A percentile compares a stretch with the other conserved stretches of the same genome.
phyloP scores from a whole-genome alignment of 2,113 vertebrate genomes.

The Fregetta grallaria region DNA sequence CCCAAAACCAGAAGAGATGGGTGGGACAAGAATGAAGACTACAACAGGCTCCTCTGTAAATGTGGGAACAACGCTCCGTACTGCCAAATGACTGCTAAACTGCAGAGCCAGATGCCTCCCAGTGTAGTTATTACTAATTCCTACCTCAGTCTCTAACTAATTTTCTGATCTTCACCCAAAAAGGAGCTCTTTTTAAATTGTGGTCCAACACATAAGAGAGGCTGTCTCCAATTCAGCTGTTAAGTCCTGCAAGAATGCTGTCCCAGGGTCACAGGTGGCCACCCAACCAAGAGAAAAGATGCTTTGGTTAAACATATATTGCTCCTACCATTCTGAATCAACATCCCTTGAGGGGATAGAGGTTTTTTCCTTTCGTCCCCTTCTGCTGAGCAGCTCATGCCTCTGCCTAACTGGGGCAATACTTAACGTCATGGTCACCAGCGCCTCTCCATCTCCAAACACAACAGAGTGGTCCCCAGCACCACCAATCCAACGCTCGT shows the following conservation, averaged over 20 bases:
- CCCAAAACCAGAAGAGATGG: background rate
- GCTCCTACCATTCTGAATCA: background rate
- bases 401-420: background rate
- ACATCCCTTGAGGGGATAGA: background rate
- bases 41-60: background rate
- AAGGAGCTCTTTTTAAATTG: background rate
- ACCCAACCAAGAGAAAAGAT: background rate
- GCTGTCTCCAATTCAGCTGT: background rate
- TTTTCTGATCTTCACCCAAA: background rate
- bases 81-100: background rate
- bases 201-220: background rate
- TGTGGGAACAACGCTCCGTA: fast-evolving
- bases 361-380: background rate
- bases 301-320: background rate
- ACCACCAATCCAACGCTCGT: fast-evolving
- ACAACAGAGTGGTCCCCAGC: background rate
- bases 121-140: background rate
- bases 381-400: background rate
- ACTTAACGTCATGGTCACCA: background rate
- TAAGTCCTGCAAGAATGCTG: background rate
- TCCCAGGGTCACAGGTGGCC: background rate
- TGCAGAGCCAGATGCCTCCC: background rate
- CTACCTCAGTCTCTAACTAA: background rate
- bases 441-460: background rate
- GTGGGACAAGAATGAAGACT: background rate